Evolutionary conservation across 2,113 vertebrate species (phyloP), one percentile per base, ranked within the genome.

Genomic region (Notiomystis cincta): DNA sequence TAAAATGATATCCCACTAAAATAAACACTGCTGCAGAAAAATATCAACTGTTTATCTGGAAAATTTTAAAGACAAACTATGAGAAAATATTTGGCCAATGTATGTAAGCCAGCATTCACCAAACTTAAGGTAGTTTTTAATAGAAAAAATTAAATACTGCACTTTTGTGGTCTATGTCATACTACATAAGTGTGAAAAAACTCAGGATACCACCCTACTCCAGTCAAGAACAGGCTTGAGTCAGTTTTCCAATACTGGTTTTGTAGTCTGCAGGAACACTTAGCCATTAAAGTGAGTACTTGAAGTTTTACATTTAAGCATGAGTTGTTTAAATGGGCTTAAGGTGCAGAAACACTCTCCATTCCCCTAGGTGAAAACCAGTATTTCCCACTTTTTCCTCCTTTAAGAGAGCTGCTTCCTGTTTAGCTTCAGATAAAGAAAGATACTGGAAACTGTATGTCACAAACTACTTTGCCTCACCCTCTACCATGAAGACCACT

Each of bases 171-270:
- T 44, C 40, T 48, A 21, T 70, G 33, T 37, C 48, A 17, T 24
- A 65, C 4, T 11, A 56, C 0, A 0, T 2, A 44, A 38, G 11
- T 16, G 9, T 27, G 21, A 24, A 71, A 81, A 60, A 85, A 28
- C 35, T 16, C 5, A 15, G n/a, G 31, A 33, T 28, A 54, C 15
- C 13, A 33, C 20, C 16, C 23, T 8, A 65, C 13, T 18, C 27
- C 54, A 42, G 15, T 3, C 6, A 81, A 75, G 20, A 65, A 73
- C 1, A 7, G 6, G 17, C n/a, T 9, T 71, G 11, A 82, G 18
- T 22, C 66, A 84, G 35, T 42, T 77, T 73, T 71, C 48, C 12
- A 25, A 58, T 12, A 71, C 2, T 18, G 23, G 9, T 38, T 82
- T 0, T 16, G 4, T 15, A 69, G 48, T 40, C 48, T 38, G 25